phyloP scores from a whole-genome alignment of 2,113 vertebrate genomes.

The Apistogramma diplotaenia region DNA sequence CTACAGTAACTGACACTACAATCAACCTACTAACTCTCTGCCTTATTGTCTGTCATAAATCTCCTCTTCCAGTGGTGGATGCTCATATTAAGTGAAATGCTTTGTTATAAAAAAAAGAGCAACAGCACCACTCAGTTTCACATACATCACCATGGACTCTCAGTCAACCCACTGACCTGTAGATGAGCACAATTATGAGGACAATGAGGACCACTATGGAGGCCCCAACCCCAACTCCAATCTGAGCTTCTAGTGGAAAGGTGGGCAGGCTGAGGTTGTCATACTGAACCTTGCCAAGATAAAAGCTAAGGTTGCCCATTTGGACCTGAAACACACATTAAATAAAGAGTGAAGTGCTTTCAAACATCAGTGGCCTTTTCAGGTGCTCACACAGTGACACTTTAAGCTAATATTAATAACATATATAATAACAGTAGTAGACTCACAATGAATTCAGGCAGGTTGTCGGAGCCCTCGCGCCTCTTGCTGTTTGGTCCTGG shows the following conservation, averaged over 20 bases:
- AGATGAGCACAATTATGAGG: constrained; percentile 94
- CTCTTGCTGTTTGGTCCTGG: constrained; percentile 75
- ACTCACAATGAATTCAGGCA: constrained; percentile 93
- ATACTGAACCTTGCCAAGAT: constrained; percentile 90
- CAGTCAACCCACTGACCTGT: constrained; percentile 81
- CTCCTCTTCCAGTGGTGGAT: no score
- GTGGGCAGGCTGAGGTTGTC: constrained; percentile 87
- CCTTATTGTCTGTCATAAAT: no score
- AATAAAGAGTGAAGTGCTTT: background rate
- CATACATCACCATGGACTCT: background rate
- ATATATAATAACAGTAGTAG: no score
- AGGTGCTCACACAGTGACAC: background rate
- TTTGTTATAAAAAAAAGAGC: background rate
- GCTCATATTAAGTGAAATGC: background rate
- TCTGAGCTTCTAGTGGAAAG: constrained; percentile 93
- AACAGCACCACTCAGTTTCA: background rate
- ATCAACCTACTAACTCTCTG: no score
- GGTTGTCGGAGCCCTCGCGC: constrained; percentile 81
- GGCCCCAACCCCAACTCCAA: constrained; percentile 89
- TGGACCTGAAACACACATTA: constrained; percentile 80
- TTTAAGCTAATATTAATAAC: no score
- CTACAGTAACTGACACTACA: no score
- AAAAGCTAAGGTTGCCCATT: constrained; percentile 93
- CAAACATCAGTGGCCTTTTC: background rate
- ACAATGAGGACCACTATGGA: constrained; percentile 93